Percentiles rank a stretch among this genome's conserved stretches.
These are phyloP conservation scores for Sinella curviseta DNA, from an alignment of 1,140 invertebrate species.

Conservation along the genomic window DNA sequence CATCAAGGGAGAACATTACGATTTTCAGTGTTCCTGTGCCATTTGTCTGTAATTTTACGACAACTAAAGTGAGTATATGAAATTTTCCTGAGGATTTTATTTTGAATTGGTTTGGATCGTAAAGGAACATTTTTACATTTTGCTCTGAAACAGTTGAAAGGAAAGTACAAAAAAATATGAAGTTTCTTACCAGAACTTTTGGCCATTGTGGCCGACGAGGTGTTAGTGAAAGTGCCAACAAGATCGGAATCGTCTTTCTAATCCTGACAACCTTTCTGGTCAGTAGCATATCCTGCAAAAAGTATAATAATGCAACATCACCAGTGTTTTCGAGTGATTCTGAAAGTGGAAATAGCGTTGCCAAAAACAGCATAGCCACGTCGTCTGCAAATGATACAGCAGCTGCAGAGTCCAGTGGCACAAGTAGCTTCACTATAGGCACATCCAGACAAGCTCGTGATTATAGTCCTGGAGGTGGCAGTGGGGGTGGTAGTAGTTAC, in stretches of 20 bases:
- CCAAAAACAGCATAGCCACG: background rate
- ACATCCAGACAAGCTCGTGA: conserved; percentile 22
- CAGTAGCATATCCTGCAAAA: background rate
- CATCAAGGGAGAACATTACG: background rate
- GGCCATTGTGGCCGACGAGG: background rate
- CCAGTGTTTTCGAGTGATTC: background rate
- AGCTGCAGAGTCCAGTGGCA: background rate
- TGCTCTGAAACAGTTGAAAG: background rate
- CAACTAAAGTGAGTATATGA: background rate
- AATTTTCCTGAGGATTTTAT: background rate
- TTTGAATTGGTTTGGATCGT: background rate
- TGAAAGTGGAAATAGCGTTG: background rate
- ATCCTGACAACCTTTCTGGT: background rate
- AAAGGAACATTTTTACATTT: too few relatives aligned
- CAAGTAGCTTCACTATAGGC: background rate
- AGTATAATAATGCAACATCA: background rate
- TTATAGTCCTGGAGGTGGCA: background rate
- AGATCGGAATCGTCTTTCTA: background rate
- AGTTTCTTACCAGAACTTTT: background rate
- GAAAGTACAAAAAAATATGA: too few relatives aligned
- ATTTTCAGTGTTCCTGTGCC: background rate
- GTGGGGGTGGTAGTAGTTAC: conserved; percentile 9
- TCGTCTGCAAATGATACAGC: background rate
- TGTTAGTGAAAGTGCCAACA: background rate
- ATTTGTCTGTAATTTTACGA: too few relatives aligned